Evolutionary conservation across 2,888 invertebrate species (phyloP).

Genomic region (Spialia ferax): DNA sequence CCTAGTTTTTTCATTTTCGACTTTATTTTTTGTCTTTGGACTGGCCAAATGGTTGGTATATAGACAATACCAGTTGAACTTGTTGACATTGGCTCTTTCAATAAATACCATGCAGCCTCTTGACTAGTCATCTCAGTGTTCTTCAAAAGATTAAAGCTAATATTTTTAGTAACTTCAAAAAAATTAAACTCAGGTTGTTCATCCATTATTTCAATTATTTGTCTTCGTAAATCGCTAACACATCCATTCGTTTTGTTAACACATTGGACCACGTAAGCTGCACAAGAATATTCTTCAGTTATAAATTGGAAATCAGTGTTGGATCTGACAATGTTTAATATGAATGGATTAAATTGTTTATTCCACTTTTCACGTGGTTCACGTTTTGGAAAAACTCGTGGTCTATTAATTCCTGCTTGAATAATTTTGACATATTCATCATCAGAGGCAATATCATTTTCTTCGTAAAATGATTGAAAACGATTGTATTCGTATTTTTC

Average conservation of each 20-base stretch:
- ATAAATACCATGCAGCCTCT: slow-evolving; percentile 54
- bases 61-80: slow-evolving; percentile 45
- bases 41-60: no score
- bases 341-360: slow-evolving; percentile 61
- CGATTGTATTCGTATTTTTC: slow-evolving; percentile 48
- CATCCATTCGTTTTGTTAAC: slow-evolving; percentile 62
- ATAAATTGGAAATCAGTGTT: slow-evolving; percentile 63
- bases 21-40: no score
- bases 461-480: slow-evolving; percentile 48
- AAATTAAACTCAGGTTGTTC: slow-evolving; percentile 52
- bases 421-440: slow-evolving; percentile 48
- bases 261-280: slow-evolving; percentile 64
- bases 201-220: slow-evolving; percentile 55
- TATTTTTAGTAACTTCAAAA: slow-evolving; percentile 46
- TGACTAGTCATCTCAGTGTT: slow-evolving; percentile 43
- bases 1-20: no score
- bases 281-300: slow-evolving; percentile 65
- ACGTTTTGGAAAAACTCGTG: slow-evolving; percentile 54
- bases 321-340: slow-evolving; percentile 53
- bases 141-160: slow-evolving; percentile 47
- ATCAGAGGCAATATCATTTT: slow-evolving; percentile 52
- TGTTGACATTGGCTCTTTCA: slow-evolving; percentile 47
- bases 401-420: slow-evolving; percentile 52
- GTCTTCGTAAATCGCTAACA: slow-evolving; percentile 57
- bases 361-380: slow-evolving; percentile 55